These are phyloP conservation scores for Chironex yamaguchii DNA, from an alignment of 30 jellyfish, hydroid and myxozoan species.

Conservation along the genomic window DNA sequence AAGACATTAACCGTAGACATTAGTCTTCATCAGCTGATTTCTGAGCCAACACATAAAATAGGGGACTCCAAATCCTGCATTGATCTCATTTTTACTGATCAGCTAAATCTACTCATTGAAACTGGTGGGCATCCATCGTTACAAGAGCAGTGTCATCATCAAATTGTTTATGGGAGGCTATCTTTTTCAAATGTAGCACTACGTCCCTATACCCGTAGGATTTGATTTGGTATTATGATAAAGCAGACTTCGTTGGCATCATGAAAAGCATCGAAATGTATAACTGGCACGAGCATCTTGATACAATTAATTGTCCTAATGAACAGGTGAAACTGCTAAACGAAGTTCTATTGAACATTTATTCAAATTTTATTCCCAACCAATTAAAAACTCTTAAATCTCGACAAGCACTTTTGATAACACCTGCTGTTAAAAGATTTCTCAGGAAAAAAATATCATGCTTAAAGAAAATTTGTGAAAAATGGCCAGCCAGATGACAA, in stretches of 20 bases:
- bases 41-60: neutral
- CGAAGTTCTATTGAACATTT: conserved; percentile 59
- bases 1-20: too few species aligned
- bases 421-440: conserved; percentile 34
- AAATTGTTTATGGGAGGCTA: conserved; percentile 20
- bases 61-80: neutral
- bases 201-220: conserved; percentile 1
- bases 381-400: too few species aligned
- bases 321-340: conserved; percentile 48
- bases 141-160: conserved; percentile 42
- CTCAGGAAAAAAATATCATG: conserved; percentile 57
- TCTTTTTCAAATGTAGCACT: conserved; percentile 9
- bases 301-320: conserved; percentile 33
- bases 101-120: neutral
- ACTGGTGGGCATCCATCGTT: conserved; percentile 9
- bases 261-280: conserved; percentile 62
- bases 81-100: neutral
- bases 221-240: too few species aligned
- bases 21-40: neutral
- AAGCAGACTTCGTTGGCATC: conserved; percentile 1
- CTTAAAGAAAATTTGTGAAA: conserved; percentile 42
- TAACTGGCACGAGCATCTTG: conserved; percentile 44
- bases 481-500: conserved; percentile 66
- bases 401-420: too few species aligned
- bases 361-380: conserved; percentile 53